A percentile compares a stretch with the other conserved stretches of the same genome.
phyloP scores from a whole-genome alignment of 2,888 invertebrate genomes.

The Anthrax anthrax region DNA sequence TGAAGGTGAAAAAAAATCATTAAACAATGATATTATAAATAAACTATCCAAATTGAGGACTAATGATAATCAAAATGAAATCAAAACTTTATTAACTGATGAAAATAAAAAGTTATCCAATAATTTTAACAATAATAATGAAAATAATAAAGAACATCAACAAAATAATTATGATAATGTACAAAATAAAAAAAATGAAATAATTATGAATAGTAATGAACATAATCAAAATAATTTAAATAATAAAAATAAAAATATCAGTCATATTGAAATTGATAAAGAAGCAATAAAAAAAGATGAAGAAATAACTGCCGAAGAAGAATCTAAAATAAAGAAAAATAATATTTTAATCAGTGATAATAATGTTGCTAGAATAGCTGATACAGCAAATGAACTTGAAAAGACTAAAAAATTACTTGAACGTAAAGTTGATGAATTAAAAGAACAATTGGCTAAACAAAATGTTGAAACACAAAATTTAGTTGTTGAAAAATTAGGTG shows the following conservation, averaged over 20 bases:
- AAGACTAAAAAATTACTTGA: slow-evolving; percentile 27
- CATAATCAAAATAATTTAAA: slow-evolving; percentile 8
- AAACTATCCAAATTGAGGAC: too few relatives aligned
- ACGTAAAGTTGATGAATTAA: slow-evolving; percentile 34
- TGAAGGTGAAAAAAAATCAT: neutral
- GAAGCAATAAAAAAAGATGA: slow-evolving; percentile 37
- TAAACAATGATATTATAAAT: neutral
- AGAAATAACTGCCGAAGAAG: slow-evolving; percentile 28
- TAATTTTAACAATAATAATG: too few relatives aligned
- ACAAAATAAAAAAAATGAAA: neutral
- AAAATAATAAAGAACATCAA: neutral
- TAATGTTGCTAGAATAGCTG: slow-evolving; percentile 17
- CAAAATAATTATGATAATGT: neutral
- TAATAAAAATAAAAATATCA: too few relatives aligned
- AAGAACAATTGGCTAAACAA: slow-evolving; percentile 32
- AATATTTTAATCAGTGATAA: slow-evolving; percentile 11
- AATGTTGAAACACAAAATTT: slow-evolving; percentile 26
- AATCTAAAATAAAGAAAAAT: slow-evolving; percentile 15
- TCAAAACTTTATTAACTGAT: too few relatives aligned
- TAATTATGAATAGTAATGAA: neutral
- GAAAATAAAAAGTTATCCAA: too few relatives aligned
- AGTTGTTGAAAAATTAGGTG: slow-evolving; percentile 23
- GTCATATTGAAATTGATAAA: slow-evolving; percentile 26
- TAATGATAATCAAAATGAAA: neutral
- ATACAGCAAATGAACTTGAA: slow-evolving; percentile 25